Base-by-base conservation (phyloP, 1,140 invertebrate genomes). In the Artemia franciscana region DNA sequence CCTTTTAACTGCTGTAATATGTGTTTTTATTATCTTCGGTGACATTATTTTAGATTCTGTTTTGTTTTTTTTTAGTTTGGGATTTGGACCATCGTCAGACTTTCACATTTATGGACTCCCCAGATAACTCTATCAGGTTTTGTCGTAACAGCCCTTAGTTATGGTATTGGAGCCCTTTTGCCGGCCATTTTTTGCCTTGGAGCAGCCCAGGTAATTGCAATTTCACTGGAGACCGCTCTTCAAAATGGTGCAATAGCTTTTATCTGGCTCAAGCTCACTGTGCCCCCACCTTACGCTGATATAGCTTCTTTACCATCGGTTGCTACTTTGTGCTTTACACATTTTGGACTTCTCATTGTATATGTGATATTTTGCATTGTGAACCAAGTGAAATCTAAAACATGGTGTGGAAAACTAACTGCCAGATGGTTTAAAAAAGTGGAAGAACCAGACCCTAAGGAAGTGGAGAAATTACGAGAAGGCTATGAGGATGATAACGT, bases 211-310 rank as follows among this genome's bases (percentile, higher is more conserved):
- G 69, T 77, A n/a, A 72, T 74, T 28, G 75, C 77, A 2, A 73
- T 78, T 12, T 72, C 74, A 61, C 75, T 78, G 57, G 77, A 78
- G 67, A 78, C 77, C 4, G 76, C 75, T 0, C 70, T 78, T 59
- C 77, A 78, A 66, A 78, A 78, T 64, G 69, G 69, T 9, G 74
- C 71, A 5, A 67, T 78, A 3, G 70, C 75, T 0, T 75, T 76
- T 59, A 64, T 78, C 15, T 62, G 77, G 30, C 66, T 78, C 63
- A 67, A 73, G 58, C 66, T 70, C 23, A 73, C 75, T 4, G 68
- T 78, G 51, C 72, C 72, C 0, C 69, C 71, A 25, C 77, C 77
- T 0, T 70, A 74, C 39, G 73, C 73, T 0, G 74, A 76, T 27
- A 62, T 76, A 51, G 70, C 73, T 3, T 69, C 73, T 5, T 71